Evolutionary conservation across 2,888 invertebrate genomes (phyloP).

Genomic region (Dinocampus coccinellae): DNA sequence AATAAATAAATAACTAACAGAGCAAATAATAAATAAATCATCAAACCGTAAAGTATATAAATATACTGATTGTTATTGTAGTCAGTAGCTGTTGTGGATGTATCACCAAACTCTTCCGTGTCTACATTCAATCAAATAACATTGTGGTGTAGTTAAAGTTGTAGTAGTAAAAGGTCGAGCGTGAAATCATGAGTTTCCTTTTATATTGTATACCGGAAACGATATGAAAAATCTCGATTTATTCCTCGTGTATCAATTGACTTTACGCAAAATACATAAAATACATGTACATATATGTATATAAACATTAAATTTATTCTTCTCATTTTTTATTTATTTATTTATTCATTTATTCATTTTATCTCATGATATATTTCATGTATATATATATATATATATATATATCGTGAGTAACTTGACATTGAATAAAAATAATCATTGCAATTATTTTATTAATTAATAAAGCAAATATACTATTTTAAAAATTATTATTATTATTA

Average conservation of each 20-base stretch:
- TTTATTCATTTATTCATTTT: no score
- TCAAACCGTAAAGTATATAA: neutral
- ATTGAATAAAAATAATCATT: no score
- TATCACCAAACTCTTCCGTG: neutral
- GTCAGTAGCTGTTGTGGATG: neutral
- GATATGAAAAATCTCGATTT: slow-evolving; percentile 26
- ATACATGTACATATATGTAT: neutral
- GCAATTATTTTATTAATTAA: no score
- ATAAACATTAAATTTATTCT: no score
- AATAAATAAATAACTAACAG: slow-evolving; percentile 35
- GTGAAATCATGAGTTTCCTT: slow-evolving; percentile 40
- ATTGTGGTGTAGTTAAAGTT: slow-evolving; percentile 4
- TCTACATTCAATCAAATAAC: neutral
- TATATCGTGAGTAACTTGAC: no score
- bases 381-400: no score
- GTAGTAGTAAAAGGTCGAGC: slow-evolving; percentile 41
- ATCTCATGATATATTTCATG: no score
- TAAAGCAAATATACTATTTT: no score
- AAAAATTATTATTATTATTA: no score
- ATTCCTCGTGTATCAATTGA: neutral
- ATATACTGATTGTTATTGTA: neutral
- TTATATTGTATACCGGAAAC: slow-evolving; percentile 31
- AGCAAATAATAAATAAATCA: slow-evolving; percentile 1
- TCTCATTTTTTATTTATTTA: no score
- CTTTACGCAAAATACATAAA: neutral